phyloP scores from a whole-genome alignment of 1,140 invertebrate species.

The Phenacoccus solenopsis region DNA sequence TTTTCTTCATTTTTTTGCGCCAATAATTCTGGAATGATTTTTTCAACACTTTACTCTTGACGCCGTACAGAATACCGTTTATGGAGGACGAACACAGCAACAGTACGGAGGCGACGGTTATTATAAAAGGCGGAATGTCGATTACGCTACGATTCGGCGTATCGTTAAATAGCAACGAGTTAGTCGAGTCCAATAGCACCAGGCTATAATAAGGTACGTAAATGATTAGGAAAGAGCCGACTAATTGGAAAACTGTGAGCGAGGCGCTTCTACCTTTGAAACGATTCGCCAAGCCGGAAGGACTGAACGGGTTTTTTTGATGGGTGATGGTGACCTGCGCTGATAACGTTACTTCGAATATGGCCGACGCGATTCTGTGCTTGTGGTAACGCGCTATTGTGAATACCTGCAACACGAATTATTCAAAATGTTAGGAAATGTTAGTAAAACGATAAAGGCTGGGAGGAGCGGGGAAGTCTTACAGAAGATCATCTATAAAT shows the following conservation, averaged over 20 bases:
- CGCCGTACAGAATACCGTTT: constrained; percentile 62
- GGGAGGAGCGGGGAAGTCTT: too few species aligned
- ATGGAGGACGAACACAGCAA: constrained; percentile 54
- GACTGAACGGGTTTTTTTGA: constrained; percentile 55
- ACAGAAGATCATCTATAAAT: too few species aligned
- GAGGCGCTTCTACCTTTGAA: constrained; percentile 50
- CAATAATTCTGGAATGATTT: constrained; percentile 64
- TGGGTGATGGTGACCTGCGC: constrained; percentile 72
- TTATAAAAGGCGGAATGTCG: constrained; percentile 30
- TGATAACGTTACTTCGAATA: constrained; percentile 68
- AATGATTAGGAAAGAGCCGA: constrained; percentile 54
- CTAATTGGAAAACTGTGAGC: constrained; percentile 45
- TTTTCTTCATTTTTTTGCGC: constrained; percentile 64
- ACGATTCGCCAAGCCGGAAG: constrained; percentile 34
- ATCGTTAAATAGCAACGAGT: constrained; percentile 27
- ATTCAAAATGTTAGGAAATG: too few species aligned
- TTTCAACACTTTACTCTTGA: constrained; percentile 52
- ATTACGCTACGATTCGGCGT: background rate
- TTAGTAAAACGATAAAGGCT: too few species aligned
- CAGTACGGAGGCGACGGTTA: constrained; percentile 41
- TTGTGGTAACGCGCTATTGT: constrained; percentile 67
- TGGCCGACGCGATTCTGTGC: constrained; percentile 67
- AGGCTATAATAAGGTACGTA: constrained; percentile 60
- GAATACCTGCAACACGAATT: constrained; percentile 40
- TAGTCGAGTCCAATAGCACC: constrained; percentile 42